These are phyloP conservation scores for Frieseomelitta varia DNA, from an alignment of 1,140 invertebrate genomes.

Conservation along the genomic window DNA sequence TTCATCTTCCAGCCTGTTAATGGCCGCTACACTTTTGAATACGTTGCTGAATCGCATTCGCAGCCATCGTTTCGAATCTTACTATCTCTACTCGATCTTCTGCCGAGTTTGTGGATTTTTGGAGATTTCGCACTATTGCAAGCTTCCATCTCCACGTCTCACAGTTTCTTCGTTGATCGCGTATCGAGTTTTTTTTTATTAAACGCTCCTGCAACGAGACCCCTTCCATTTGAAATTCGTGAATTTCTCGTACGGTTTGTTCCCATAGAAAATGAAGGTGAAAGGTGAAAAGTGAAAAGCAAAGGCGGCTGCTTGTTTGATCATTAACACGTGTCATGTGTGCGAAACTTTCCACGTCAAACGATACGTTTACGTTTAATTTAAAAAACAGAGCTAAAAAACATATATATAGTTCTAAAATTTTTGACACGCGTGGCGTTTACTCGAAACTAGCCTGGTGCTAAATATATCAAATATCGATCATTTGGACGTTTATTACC, in stretches of 20 bases:
- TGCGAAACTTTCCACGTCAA: no score
- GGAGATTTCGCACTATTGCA: neutral
- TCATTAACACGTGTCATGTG: neutral
- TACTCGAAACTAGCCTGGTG: no score
- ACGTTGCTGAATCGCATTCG: neutral
- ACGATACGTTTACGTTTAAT: no score
- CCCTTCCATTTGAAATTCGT: neutral
- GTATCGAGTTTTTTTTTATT: no score
- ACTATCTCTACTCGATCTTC: neutral
- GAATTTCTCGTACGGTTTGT: neutral
- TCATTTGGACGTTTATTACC: neutral
- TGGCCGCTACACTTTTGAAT: constrained; percentile 44
- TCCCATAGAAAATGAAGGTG: neutral
- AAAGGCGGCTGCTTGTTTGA: neutral
- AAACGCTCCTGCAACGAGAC: neutral
- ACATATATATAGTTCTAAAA: no score
- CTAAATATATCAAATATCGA: no score
- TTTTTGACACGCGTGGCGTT: no score
- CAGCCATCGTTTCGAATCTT: neutral
- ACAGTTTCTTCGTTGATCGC: no score
- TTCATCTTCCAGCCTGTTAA: constrained; percentile 48
- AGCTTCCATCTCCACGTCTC: no score
- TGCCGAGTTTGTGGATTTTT: neutral
- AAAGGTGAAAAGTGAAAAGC: no score
- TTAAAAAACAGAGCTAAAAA: no score